Evolutionary conservation across 2,797 vertebrate genomes (phyloP), one percentile per base, ranked within the genome.

Genomic region (Pangasius larnaudii): DNA sequence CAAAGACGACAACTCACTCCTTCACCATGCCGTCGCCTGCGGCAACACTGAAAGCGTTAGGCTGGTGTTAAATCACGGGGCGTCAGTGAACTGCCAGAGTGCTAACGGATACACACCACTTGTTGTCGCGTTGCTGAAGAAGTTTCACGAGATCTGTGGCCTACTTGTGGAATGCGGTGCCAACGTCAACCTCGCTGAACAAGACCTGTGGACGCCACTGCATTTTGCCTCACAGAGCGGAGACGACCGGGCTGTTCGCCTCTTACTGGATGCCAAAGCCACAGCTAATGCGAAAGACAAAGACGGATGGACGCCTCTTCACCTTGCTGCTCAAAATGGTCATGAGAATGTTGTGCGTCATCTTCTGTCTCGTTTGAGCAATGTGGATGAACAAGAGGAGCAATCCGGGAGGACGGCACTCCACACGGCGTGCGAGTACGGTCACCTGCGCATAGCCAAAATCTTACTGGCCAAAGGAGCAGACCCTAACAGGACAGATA

Each of bases 171-270:
- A 95, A 19, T 92, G 92, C 0, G 95, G 94, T 0, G 96, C 97
- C 0, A 89, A 92, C n/a, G 75, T 93, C 56, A 92, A 92, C 82
- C 90, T 94, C 46, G 91, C 89, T 0, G 97, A 98, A 2, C 93
- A 96, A 3, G 97, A 98, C 3, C 89, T 89, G 2, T 98, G 97
- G 97, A 94, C 95, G 0, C 93, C 96, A 0, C 92, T 98, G 22
- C 97, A 98, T 93, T 99, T 98, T 0, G 95, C 96, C 0, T 95
- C 97, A 59, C 97, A 99, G 94, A 96, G 93, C 0, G 97, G 96
- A 0, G 97, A 98, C 0, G 95, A 98, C 93, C 88, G 93, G 2
- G 90, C 92, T 0, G 91, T 92, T 0, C 94, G 94, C 6, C 91
- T 97, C 14, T 94, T 99, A 61, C 91, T 98, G 93, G 96, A 97